phyloP scores from a whole-genome alignment of 2,888 invertebrate genomes.

The Euplagia quadripunctaria region DNA sequence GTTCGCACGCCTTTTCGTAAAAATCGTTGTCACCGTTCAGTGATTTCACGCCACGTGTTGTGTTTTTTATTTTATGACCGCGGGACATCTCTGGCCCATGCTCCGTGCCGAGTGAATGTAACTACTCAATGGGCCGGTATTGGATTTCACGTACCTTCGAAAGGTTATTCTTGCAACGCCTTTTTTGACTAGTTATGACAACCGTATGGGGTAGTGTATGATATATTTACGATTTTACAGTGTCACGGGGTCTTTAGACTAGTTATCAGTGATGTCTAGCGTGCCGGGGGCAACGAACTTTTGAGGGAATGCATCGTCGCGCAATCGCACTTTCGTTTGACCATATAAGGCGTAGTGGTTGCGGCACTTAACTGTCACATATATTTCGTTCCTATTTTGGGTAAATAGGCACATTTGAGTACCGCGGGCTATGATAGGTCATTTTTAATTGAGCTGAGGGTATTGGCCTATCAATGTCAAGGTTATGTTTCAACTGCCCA shows the following conservation, averaged over 20 bases:
- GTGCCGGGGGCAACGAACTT: conserved; percentile 81
- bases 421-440: conserved; percentile 51
- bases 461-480: conserved; percentile 77
- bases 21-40: conserved; percentile 84
- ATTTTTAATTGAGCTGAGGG: conserved; percentile 56
- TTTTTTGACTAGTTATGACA: conserved; percentile 75
- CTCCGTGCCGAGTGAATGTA: conserved; percentile 54
- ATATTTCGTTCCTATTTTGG: conserved; percentile 74
- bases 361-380: conserved; percentile 67
- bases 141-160: conserved; percentile 82
- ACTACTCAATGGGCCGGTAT: conserved; percentile 70
- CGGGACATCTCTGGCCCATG: conserved; percentile 43
- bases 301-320: conserved; percentile 77
- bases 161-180: conserved; percentile 82
- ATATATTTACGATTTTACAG: conserved; percentile 44
- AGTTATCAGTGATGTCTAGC: conserved; percentile 65
- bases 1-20: conserved; percentile 85
- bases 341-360: conserved; percentile 83
- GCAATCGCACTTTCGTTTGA: conserved; percentile 82
- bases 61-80: conserved; percentile 63
- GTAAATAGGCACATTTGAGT: conserved; percentile 58
- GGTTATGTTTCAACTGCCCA: conserved; percentile 58
- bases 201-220: conserved; percentile 47
- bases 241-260: conserved; percentile 43
- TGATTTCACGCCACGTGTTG: conserved; percentile 86